Evolutionary conservation across 1,140 invertebrate species (phyloP).

Genomic region (Globodera ellingtonae): DNA sequence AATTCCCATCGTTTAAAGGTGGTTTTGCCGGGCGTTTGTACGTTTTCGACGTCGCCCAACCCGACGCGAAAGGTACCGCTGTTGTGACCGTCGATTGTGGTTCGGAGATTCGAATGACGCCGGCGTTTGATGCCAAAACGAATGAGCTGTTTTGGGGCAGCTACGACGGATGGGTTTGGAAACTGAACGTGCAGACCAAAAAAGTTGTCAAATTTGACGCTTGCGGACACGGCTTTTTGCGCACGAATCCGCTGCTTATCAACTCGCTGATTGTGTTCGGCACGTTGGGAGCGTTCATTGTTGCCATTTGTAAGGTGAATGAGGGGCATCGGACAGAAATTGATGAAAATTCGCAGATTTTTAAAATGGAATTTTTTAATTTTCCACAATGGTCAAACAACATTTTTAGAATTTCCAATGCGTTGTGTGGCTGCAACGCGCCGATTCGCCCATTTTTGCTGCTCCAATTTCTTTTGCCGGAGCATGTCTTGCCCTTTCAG

Average conservation of each 20-base stretch:
- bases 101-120: slow-evolving; percentile 32
- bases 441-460: slow-evolving; percentile 32
- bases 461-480: slow-evolving; percentile 1
- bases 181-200: not conserved
- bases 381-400: not conserved
- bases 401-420: slow-evolving; percentile 1
- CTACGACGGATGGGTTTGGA: slow-evolving; percentile 19
- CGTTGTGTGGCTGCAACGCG: not conserved
- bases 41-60: slow-evolving; percentile 12
- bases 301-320: slow-evolving; percentile 23
- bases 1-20: slow-evolving; percentile 14
- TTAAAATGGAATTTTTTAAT: not conserved
- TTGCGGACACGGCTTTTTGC: slow-evolving; percentile 9
- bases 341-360: not conserved
- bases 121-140: slow-evolving; percentile 22
- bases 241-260: slow-evolving; percentile 16
- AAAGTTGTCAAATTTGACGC: slow-evolving; percentile 4
- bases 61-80: not conserved
- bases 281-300: slow-evolving; percentile 10
- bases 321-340: not conserved
- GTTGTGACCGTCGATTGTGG: not conserved
- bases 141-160: slow-evolving; percentile 17
- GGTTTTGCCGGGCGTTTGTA: slow-evolving; percentile 24
- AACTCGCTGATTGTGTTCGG: slow-evolving; percentile 14
- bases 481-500: slow-evolving; percentile 7